Base-by-base conservation (phyloP, 2,113 vertebrate species). In the Phalacrocorax pelagicus region DNA sequence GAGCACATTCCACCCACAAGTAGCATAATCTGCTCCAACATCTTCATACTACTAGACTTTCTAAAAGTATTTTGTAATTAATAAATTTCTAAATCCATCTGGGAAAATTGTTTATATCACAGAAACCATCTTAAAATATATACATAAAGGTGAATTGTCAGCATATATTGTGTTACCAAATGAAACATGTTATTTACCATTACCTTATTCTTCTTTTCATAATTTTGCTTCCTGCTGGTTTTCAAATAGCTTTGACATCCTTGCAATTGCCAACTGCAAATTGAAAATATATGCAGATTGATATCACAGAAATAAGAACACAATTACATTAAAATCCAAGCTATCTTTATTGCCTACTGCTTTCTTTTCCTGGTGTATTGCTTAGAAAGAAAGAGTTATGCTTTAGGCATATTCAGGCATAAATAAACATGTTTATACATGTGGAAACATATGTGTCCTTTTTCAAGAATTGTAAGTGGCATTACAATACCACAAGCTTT, bases 251-350 rank as follows among this genome's bases (percentile, higher is more conserved):
- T 92, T 92, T 92, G 86, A 51, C 36, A 61, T 77, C 51, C 40
- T 71, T 96, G 54, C 67, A 94, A 44, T 79, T 92, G 81, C 42
- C 63, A 92, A 10, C 65, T 92, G 65, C 30, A 94, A 95, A 81
- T 77, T 79, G 81, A 86, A 94, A 95, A 88, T 88, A 69, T 26
- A 86, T 93, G 65, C 65, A 88, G 92, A 87, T 49, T 79, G 65
- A 38, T 88, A 78, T 73, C 11, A 66, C 22, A 88, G 74, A 85
- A 91, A 87, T 89, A 94, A 84, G 46, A 62, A 86, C 44, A 81
- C 13, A 81, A 55, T 73, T 86, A 66, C 47, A 61, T 62, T 79
- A 87, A 94, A 93, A 84, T 51, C 34, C 15, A 85, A 80, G 44
- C 8, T 74, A 78, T 78, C 94, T 94, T 80, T 80, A 74, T 86